Conservation (phyloP, 2,113 vertebrate species). For the Danionella cerebrum region DNA sequence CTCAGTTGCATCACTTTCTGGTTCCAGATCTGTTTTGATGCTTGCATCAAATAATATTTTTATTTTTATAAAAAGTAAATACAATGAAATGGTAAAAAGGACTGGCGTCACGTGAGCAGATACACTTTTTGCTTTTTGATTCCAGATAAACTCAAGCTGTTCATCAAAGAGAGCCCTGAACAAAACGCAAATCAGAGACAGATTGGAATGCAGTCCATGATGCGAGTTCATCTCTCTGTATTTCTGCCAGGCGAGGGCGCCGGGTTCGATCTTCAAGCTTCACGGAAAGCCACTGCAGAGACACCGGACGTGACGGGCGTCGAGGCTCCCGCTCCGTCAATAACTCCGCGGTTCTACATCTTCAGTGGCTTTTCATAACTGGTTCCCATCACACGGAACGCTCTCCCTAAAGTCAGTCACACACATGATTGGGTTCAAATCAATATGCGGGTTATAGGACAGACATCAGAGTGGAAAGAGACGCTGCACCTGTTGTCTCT, state of each 20-base stretch:
- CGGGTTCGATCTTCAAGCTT: slow-evolving; percentile 28
- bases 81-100: no score
- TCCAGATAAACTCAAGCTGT: background rate
- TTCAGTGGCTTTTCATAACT: background rate
- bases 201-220: background rate
- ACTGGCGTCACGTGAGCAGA: no score
- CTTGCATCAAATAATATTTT: no score
- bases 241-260: slow-evolving; percentile 59
- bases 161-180: background rate
- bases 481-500: background rate
- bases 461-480: background rate
- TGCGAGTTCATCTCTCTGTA: background rate
- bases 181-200: background rate
- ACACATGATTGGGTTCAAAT: background rate
- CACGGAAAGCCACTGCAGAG: background rate
- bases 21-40: no score
- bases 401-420: background rate
- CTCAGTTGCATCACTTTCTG: no score
- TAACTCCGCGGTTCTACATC: background rate
- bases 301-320: background rate
- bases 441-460: background rate
- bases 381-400: background rate
- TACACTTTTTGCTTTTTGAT: no score
- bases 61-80: no score
- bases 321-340: background rate